A percentile compares a stretch with the other conserved stretches of the same genome.
Conservation (phyloP, 2,797 vertebrate species). For the Pseudochirops corinnae region DNA sequence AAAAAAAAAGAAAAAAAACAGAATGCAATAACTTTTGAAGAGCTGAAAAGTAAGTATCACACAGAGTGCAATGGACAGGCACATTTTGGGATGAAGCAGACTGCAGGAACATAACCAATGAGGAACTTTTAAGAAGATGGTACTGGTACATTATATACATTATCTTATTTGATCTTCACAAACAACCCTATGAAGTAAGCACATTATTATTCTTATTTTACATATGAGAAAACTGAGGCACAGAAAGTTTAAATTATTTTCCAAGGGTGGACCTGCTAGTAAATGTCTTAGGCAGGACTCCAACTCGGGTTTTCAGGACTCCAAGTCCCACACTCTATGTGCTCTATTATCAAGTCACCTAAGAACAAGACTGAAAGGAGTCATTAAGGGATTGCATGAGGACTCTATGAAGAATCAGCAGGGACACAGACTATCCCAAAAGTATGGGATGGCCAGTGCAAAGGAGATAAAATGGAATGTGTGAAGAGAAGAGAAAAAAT, state of each 20-base stretch:
- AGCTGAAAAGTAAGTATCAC: neutral
- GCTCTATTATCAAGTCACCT: neutral
- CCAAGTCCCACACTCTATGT: neutral
- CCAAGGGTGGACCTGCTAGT: neutral
- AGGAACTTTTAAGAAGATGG: neutral
- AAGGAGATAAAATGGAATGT: neutral
- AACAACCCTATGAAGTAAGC: neutral
- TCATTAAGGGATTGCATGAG: neutral
- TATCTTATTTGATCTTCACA: neutral
- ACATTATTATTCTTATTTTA: neutral
- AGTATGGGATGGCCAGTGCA: neutral
- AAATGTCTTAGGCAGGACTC: neutral
- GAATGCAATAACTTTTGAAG: slow-evolving; percentile 5
- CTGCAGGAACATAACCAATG: neutral
- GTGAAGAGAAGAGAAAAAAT: neutral
- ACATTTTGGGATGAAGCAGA: too few species aligned
- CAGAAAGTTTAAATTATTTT: neutral
- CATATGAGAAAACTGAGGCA: neutral
- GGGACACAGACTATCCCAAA: neutral
- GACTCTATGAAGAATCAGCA: neutral
- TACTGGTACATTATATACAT: too few species aligned
- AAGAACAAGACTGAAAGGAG: neutral
- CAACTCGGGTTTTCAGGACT: neutral
- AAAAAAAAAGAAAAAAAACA: slow-evolving; percentile 26
- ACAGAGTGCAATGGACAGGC: neutral